Conservation (phyloP, 2,888 invertebrate genomes). For the Drosophila neotestacea region DNA sequence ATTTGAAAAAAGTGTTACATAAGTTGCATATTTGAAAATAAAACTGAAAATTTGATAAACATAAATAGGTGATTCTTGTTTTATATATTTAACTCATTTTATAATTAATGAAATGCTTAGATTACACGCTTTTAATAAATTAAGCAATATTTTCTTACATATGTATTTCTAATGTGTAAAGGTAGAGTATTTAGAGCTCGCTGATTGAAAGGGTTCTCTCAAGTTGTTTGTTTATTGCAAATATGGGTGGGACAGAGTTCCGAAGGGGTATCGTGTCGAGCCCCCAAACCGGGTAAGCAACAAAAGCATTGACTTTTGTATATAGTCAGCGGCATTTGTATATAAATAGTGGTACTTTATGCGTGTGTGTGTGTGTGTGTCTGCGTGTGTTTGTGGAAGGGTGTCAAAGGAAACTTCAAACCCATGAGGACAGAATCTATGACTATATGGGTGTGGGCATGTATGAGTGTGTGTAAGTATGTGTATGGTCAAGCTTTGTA, state of each 20-base stretch:
- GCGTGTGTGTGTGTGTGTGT: slow-evolving; percentile 31
- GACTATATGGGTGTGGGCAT: slow-evolving; percentile 13
- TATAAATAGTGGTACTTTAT: slow-evolving; percentile 68
- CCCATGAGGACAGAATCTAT: slow-evolving; percentile 21
- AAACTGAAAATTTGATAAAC: too few species aligned
- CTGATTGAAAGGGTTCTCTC: background rate
- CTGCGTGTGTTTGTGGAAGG: slow-evolving; percentile 25
- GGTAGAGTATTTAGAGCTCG: slow-evolving; percentile 39
- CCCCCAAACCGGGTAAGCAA: slow-evolving; percentile 48
- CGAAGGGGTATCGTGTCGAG: slow-evolving; percentile 31
- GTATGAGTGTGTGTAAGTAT: slow-evolving; percentile 22
- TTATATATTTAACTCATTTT: too few species aligned
- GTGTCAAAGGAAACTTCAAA: slow-evolving; percentile 67
- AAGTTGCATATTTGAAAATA: too few species aligned
- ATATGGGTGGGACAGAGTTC: slow-evolving; percentile 58
- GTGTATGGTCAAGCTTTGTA: slow-evolving; percentile 73
- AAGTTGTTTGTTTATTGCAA: slow-evolving; percentile 66
- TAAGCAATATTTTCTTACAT: too few species aligned
- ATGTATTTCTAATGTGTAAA: too few species aligned
- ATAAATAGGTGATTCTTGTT: too few species aligned
- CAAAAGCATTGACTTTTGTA: slow-evolving; percentile 80
- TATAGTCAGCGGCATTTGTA: slow-evolving; percentile 77
- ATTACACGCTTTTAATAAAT: too few species aligned
- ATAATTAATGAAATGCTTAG: too few species aligned
- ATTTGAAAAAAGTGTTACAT: too few species aligned